phyloP scores from a whole-genome alignment of 2,113 vertebrate species.

The Thunnus thynnus region DNA sequence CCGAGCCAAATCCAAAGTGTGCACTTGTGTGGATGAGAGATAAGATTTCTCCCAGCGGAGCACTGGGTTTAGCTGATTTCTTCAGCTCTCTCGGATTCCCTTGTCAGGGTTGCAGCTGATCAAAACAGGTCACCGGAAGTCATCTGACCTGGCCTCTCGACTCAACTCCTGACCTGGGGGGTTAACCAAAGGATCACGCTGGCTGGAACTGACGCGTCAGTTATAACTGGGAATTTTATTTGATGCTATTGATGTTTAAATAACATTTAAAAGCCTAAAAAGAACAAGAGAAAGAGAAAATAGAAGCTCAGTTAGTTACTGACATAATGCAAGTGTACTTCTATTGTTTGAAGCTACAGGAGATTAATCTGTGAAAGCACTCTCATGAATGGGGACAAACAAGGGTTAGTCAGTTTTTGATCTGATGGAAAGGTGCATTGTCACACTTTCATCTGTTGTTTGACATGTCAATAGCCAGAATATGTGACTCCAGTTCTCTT shows the following conservation, averaged over 20 bases:
- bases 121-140: constrained; percentile 2
- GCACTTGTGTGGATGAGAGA: constrained; percentile 35
- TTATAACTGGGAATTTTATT: not conserved
- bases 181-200: not conserved
- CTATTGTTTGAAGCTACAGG: no score
- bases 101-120: not conserved
- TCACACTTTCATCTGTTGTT: not conserved
- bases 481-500: constrained; percentile 1
- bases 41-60: constrained; percentile 41
- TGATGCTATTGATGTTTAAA: not conserved
- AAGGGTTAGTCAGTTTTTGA: not conserved
- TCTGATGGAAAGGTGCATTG: not conserved
- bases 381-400: not conserved
- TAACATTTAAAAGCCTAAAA: not conserved
- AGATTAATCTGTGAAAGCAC: not conserved
- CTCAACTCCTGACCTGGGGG: not conserved
- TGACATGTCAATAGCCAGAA: not conserved
- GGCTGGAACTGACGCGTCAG: not conserved
- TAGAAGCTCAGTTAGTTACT: no score
- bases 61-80: constrained; percentile 36
- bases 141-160: not conserved
- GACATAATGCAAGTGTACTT: no score
- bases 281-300: not conserved
- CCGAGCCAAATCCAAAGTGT: constrained; percentile 41
- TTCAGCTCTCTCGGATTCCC: constrained; percentile 7